Evolutionary conservation across 1,140 invertebrate species (phyloP).

Genomic region (Anastrepha ludens): DNA sequence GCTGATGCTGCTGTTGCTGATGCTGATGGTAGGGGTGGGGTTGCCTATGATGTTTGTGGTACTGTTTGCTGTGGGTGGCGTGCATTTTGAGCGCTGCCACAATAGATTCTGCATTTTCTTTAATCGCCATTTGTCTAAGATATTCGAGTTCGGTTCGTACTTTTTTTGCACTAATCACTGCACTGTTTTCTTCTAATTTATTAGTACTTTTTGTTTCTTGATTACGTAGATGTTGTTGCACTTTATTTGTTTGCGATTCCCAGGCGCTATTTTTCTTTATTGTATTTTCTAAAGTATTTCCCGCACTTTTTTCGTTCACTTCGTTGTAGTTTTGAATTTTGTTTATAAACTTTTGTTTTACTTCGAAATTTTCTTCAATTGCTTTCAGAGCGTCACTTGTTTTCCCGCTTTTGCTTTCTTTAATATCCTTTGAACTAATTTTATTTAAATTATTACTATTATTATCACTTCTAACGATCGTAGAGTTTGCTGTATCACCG

Average conservation of each 20-base stretch:
- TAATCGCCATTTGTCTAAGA: slow-evolving; percentile 67
- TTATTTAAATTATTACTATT: slow-evolving; percentile 56
- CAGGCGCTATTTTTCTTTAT: background rate
- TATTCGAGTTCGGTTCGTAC: slow-evolving; percentile 56
- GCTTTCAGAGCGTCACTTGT: background rate
- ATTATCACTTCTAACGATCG: slow-evolving; percentile 26
- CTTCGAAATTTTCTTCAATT: background rate
- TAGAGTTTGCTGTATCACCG: slow-evolving; percentile 28
- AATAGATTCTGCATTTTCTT: slow-evolving; percentile 47
- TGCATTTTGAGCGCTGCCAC: background rate
- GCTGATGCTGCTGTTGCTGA: slow-evolving; percentile 33
- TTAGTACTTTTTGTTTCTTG: slow-evolving; percentile 59
- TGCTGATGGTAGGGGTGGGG: slow-evolving; percentile 53
- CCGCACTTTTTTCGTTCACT: slow-evolving; percentile 46
- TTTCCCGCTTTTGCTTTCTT: slow-evolving; percentile 24
- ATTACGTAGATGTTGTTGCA: slow-evolving; percentile 32
- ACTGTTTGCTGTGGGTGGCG: slow-evolving; percentile 34
- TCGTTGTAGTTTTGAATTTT: slow-evolving; percentile 46
- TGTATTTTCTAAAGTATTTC: slow-evolving; percentile 14
- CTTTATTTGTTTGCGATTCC: background rate
- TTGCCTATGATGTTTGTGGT: slow-evolving; percentile 55
- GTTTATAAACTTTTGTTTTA: background rate
- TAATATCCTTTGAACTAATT: slow-evolving; percentile 51
- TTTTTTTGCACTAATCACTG: background rate
- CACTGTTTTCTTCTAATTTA: slow-evolving; percentile 41